These are phyloP conservation scores for Axea sp. DNA, from an alignment of 2,888 invertebrate genomes.

Conservation along the genomic window DNA sequence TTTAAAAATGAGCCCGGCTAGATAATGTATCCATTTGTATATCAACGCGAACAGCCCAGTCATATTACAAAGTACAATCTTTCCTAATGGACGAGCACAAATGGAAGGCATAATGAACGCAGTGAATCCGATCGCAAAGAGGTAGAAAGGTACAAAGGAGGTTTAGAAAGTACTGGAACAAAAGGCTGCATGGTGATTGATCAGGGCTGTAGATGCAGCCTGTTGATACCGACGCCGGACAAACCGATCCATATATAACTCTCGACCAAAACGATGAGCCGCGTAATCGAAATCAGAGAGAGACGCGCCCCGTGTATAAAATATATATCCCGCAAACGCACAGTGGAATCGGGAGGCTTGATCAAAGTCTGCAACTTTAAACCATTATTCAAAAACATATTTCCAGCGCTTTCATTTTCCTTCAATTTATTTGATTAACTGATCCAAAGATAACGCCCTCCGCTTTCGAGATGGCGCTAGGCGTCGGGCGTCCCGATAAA, in stretches of 20 bases:
- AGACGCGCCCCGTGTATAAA: conserved; percentile 22
- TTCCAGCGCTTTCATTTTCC: conserved; percentile 34
- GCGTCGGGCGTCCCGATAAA: conserved; percentile 15
- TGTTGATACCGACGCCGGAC: conserved; percentile 73
- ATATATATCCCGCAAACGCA: conserved; percentile 32
- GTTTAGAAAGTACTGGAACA: conserved; percentile 73
- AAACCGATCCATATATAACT: conserved; percentile 67
- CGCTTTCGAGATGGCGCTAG: conserved; percentile 17
- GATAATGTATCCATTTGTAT: conserved; percentile 55
- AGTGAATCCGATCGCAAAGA: conserved; percentile 68
- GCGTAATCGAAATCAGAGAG: conserved; percentile 56
- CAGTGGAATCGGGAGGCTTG: conserved; percentile 32
- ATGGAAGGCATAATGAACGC: conserved; percentile 72
- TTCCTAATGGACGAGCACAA: conserved; percentile 72
- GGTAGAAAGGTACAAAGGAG: conserved; percentile 73
- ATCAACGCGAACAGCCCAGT: conserved; percentile 50
- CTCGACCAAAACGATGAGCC: conserved; percentile 50
- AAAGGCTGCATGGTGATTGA: conserved; percentile 75
- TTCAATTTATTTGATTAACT: conserved; percentile 53
- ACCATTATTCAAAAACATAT: conserved; percentile 40
- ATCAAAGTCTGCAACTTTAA: conserved; percentile 45
- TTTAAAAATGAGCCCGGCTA: conserved; percentile 34
- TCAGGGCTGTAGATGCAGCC: conserved; percentile 74
- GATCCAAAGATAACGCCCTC: conserved; percentile 32
- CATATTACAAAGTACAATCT: conserved; percentile 73